A percentile compares a stretch with the other conserved stretches of the same genome.
phyloP scores from a whole-genome alignment of 2,113 vertebrate genomes.

The Ceyx melanurus region DNA sequence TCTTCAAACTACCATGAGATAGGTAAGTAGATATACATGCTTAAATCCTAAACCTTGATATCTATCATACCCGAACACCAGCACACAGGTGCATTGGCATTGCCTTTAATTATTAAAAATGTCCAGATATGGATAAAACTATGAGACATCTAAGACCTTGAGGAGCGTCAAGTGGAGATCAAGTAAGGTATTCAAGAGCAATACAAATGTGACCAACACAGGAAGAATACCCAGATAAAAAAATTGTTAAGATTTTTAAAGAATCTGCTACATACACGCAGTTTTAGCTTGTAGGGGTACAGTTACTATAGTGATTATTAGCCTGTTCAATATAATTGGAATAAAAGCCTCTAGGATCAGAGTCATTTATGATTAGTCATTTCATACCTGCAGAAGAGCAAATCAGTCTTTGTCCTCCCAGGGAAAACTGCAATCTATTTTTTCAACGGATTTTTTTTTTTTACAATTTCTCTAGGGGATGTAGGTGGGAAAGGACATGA shows the following conservation, averaged over 20 bases:
- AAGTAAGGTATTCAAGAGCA: not conserved
- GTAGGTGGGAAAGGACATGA: not conserved
- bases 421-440: not conserved
- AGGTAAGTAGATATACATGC: not conserved
- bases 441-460: not conserved
- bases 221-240: not conserved
- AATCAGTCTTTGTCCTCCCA: not conserved
- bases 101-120: not conserved
- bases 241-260: not conserved
- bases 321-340: not conserved
- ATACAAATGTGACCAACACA: not conserved
- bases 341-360: not conserved
- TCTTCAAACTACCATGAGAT: not conserved
- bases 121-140: not conserved
- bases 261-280: not conserved
- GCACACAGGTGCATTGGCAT: not conserved
- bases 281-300: not conserved
- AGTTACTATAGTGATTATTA: not conserved
- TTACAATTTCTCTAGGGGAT: not conserved
- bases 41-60: too few species aligned
- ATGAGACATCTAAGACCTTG: not conserved
- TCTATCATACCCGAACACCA: not conserved
- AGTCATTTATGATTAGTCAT: not conserved
- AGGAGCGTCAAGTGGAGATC: not conserved
- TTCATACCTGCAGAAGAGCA: not conserved